Base-by-base conservation (phyloP, 1,140 invertebrate species). In the Teleogryllus occipitalis region DNA sequence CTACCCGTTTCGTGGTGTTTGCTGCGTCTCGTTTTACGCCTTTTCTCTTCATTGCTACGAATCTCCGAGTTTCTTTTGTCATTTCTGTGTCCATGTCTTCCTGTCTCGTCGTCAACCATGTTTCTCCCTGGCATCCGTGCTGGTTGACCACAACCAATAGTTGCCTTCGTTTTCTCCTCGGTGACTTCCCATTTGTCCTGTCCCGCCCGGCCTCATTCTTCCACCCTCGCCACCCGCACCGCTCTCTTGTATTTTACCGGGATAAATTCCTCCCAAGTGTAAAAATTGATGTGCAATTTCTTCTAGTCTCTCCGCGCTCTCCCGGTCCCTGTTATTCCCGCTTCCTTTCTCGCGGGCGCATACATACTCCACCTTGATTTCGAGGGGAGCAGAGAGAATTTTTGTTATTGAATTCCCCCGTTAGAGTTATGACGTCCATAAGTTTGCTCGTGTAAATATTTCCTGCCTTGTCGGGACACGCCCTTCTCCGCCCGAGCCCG, bases 351-450 rank as follows among this genome's bases (percentile, higher is more conserved):
- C 46, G n/a, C 48, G 14, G 27, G 27, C 27, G 27, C 27, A 39
- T 39, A 39, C 27, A 39, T 39, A 39, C 27, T 39, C 27, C 47
- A 27, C 76, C 46, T 47, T 27, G 76, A 77, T 47, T 27, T 46
- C 76, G 46, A 39, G 15, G 39, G 18, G 54, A 65, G 54, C 54
- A 47, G 65, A 74, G 78, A 75, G 74, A 80, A 81, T 81, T 81
- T 81, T 81, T 81, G 80, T 81, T 81, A 81, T 81, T 81, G 80
- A 81, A 81, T 81, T 81, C 80, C 78, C 74, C 74, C 15, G 77
- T 80, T 75, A 81, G 80, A 81, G 77, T 81, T 81, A 81, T 81
- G 80, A 79, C 77, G 74, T 75, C 78, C 80, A 81, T 81, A 81
- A 81, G 80, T 80, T 80, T 80, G 75, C 79, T 65, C 73, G 79